Percentiles rank a stretch among this genome's conserved stretches.
Conservation (phyloP, 2,113 vertebrate genomes). For the Microcebus ravelobensis region DNA sequence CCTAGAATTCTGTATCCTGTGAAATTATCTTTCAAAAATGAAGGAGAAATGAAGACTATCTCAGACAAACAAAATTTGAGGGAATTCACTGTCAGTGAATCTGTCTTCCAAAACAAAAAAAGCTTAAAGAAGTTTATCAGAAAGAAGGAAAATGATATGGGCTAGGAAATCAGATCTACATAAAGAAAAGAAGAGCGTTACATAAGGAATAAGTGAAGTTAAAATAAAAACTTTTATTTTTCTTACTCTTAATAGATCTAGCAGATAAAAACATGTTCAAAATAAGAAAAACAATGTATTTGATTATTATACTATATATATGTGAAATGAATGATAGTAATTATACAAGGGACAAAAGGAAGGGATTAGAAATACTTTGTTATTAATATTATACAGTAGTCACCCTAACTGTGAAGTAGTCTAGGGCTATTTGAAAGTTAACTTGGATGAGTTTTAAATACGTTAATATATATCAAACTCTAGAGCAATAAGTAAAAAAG, state of each 20-base stretch:
- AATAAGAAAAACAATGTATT: neutral
- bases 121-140: neutral
- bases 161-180: neutral
- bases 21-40: neutral
- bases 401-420: neutral
- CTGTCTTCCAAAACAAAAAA: neutral
- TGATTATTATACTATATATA: neutral
- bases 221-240: neutral
- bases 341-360: neutral
- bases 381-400: neutral
- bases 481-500: neutral
- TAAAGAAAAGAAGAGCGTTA: neutral
- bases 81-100: neutral
- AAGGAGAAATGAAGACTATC: neutral
- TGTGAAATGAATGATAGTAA: neutral
- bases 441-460: neutral
- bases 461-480: neutral
- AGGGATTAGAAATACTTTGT: neutral
- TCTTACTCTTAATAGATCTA: neutral
- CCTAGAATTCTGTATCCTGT: neutral
- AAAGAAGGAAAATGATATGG: neutral
- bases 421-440: neutral
- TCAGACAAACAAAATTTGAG: neutral
- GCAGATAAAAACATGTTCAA: neutral
- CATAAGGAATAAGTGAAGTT: neutral